Base-by-base conservation (phyloP, 2,888 invertebrate species). In the Clusia tigrina region DNA sequence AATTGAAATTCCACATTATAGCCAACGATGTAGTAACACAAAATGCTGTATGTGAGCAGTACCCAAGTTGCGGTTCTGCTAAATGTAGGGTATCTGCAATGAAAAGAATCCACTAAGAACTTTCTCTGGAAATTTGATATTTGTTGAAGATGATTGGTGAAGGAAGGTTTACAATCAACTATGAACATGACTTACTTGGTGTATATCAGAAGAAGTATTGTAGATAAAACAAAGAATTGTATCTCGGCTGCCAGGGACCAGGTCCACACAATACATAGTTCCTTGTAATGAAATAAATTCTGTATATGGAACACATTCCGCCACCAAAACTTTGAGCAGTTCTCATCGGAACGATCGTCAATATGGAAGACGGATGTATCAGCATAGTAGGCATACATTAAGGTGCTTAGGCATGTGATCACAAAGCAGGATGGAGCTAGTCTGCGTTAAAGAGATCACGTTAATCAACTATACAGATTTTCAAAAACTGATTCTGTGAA, bases 201-300 rank as follows among this genome's bases (percentile, higher is more conserved):
- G 64, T 75, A 76, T 42, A 72, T 12, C 48, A 74, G 74, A 3
- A 76, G 61, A 2, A 75, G 48, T 2, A 67, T 53, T 1, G 71
- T 69, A 46, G 69, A 69, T 0, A 76, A 20, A 15, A 74, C 60
- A 46, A 72, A 77, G 66, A 74, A 77, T 65, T 76, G 75, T 76
- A 77, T 77, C 66, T 77, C 77, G 60, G 76, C 76, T 10, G 77
- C 74, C 22, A 78, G 62, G 9, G 78, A 77, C 76, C 78, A 80
- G 1, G 76, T 75, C 80, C 80, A 80, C 25, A 75, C 76, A 38
- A 76, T 66, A 54, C 80, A 80, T 51, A 78, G 67, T 18, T 76
- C 70, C 15, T 71, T 66, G 24, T 69, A 69, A 12, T 67, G 58
- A 54, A 73, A 77, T 15, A 76, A 63, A 62, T 74, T 77, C 61